These are phyloP conservation scores for Rhynchonycteris naso DNA, from an alignment of 2,797 vertebrate genomes.

Conservation along the genomic window DNA sequence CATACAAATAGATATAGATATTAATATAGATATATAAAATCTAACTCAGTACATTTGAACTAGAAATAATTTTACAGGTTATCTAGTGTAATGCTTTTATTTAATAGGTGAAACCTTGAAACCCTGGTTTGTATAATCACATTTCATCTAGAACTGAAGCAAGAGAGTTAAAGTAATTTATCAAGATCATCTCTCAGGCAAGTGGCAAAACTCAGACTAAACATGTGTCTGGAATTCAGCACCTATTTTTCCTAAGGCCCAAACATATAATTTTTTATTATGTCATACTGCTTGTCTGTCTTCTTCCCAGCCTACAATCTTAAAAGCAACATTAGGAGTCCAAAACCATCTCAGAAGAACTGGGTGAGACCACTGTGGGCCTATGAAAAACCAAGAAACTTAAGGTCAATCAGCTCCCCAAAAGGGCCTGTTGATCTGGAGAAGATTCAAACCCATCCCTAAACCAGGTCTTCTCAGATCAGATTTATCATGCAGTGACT, in stretches of 20 bases:
- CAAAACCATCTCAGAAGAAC: background rate
- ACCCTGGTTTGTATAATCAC: background rate
- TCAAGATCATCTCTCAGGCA: background rate
- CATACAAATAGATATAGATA: background rate
- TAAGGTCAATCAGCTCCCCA: background rate
- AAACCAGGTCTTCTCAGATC: background rate
- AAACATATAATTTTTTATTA: background rate
- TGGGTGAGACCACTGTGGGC: background rate
- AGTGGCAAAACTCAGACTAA: background rate
- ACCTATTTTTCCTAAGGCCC: background rate
- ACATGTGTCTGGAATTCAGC: background rate
- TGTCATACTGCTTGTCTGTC: background rate
- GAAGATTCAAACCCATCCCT: background rate
- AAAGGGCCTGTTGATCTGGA: background rate
- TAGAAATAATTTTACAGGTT: background rate
- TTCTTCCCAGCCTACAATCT: background rate
- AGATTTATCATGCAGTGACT: background rate
- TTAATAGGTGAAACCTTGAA: constrained; percentile 14
- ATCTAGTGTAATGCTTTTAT: background rate
- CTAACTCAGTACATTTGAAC: constrained; percentile 20
- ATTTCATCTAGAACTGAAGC: background rate
- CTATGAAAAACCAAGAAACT: background rate
- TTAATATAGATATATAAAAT: background rate
- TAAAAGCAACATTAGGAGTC: background rate
- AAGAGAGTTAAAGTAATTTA: background rate